Evolutionary conservation across 2,113 vertebrate species (phyloP).

Genomic region (Anseranas semipalmata): DNA sequence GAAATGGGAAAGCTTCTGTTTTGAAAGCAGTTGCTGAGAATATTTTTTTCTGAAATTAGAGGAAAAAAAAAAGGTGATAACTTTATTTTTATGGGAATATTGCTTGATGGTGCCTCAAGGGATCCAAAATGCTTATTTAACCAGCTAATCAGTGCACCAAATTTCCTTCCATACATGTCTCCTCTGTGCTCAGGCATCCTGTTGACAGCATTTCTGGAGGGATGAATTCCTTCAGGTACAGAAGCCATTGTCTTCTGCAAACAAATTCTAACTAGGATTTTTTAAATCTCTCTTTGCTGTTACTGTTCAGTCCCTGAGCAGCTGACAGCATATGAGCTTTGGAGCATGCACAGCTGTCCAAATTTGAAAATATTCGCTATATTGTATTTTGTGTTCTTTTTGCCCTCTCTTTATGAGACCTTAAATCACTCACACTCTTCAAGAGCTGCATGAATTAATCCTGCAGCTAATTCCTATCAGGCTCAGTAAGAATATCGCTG

Average conservation of each 20-base stretch:
- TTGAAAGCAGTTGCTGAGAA: neutral
- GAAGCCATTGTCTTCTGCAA: neutral
- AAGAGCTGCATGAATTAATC: neutral
- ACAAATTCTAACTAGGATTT: neutral
- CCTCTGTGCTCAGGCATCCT: neutral
- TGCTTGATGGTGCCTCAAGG: neutral
- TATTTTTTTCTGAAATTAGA: neutral
- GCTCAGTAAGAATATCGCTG: neutral
- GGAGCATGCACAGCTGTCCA: neutral
- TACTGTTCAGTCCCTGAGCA: neutral
- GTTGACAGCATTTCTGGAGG: neutral
- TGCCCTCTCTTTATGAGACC: neutral
- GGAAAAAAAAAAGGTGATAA: no score
- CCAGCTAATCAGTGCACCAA: neutral
- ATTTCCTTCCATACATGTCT: neutral
- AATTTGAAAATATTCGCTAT: neutral
- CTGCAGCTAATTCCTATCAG: neutral
- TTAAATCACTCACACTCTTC: neutral
- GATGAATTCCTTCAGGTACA: neutral
- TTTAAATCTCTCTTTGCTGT: neutral
- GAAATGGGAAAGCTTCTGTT: neutral
- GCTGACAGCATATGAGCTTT: neutral
- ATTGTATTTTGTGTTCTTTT: neutral
- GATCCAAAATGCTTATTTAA: neutral
- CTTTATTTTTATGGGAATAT: neutral